These are phyloP conservation scores for Anastrepha obliqua DNA, from an alignment of 1,140 invertebrate genomes.

Conservation along the genomic window DNA sequence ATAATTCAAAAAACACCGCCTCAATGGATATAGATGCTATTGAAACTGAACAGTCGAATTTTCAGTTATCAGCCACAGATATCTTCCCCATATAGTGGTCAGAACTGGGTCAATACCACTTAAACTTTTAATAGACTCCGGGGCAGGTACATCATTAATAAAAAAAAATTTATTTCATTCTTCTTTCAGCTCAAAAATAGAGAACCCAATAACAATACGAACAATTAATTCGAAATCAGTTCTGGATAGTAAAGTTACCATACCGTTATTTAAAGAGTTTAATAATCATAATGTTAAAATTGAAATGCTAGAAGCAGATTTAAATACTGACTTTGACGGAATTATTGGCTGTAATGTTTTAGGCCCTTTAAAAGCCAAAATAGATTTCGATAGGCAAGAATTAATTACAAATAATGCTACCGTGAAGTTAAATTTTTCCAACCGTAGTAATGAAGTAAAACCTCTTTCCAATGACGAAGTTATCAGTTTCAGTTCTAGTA, in stretches of 20 bases:
- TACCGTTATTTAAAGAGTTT: neutral
- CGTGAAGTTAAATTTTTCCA: too few species aligned
- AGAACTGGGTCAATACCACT: neutral
- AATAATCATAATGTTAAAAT: neutral
- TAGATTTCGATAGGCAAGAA: neutral
- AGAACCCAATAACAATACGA: neutral
- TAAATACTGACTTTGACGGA: neutral
- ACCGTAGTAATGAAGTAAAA: too few species aligned
- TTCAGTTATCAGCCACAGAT: neutral
- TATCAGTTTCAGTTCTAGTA: neutral
- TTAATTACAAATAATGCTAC: neutral
- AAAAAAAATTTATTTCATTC: neutral
- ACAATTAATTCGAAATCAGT: neutral
- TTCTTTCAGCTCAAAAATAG: neutral
- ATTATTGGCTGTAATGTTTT: neutral
- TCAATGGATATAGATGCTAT: neutral
- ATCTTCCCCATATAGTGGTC: conserved; percentile 6
- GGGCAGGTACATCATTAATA: neutral
- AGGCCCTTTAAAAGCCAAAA: neutral
- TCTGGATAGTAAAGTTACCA: neutral
- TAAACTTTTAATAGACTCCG: neutral
- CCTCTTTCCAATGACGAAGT: too few species aligned
- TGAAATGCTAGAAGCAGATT: neutral
- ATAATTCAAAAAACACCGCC: neutral
- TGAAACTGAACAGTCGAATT: neutral